A percentile compares a stretch with the other conserved stretches of the same genome.
phyloP scores from a whole-genome alignment of 2,113 vertebrate genomes.

The Odontesthes bonariensis region DNA sequence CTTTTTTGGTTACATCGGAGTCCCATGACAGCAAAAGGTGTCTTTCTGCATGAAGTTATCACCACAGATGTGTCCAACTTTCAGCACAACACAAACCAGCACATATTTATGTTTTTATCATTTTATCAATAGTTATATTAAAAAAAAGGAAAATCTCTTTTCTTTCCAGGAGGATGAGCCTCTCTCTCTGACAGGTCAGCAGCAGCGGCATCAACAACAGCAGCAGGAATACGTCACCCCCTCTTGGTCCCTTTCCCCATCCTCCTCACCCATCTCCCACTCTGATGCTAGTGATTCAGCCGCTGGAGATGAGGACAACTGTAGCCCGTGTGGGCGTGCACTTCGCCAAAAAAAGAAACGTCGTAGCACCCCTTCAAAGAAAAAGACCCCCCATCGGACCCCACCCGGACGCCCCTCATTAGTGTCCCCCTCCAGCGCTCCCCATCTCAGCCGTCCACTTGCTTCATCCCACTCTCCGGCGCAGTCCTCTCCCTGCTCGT shows the following conservation, averaged over 20 bases:
- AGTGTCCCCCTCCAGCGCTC: constrained; percentile 16
- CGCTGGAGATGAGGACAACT: constrained; percentile 67
- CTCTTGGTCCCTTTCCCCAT: constrained; percentile 85
- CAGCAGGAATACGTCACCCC: constrained; percentile 83
- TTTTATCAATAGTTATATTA: neutral
- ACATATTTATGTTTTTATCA: neutral
- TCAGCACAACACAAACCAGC: neutral
- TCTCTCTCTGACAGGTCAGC: constrained; percentile 67
- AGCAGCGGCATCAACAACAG: constrained; percentile 60
- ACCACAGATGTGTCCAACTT: neutral
- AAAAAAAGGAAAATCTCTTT: constrained; percentile 2
- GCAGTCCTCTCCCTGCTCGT: constrained; percentile 52
- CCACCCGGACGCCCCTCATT: constrained; percentile 36
- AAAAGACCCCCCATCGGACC: constrained; percentile 67
- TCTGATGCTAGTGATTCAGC: constrained; percentile 83
- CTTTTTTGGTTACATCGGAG: too few relatives aligned
- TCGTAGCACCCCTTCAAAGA: constrained; percentile 66
- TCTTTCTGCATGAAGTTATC: neutral
- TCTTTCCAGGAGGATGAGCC: constrained; percentile 81
- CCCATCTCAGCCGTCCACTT: constrained; percentile 45
- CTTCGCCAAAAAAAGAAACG: constrained; percentile 71
- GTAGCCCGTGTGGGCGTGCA: constrained; percentile 54
- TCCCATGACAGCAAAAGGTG: neutral
- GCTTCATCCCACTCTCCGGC: constrained; percentile 45
- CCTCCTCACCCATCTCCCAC: constrained; percentile 83